Evolutionary conservation across 2,888 invertebrate species (phyloP), one percentile per base, ranked within the genome.

Genomic region (Xestia xanthographa): DNA sequence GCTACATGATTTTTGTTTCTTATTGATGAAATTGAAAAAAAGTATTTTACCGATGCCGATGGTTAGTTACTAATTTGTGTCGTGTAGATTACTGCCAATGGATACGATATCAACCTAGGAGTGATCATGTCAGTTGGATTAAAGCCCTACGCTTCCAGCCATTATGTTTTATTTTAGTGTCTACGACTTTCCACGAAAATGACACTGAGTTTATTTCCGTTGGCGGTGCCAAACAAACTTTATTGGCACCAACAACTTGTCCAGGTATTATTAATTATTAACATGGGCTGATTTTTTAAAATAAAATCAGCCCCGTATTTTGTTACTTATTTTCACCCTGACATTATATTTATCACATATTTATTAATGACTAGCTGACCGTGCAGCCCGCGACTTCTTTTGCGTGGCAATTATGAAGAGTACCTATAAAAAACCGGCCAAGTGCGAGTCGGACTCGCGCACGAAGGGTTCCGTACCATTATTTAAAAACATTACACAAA

Each of bases 111-210:
- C n/a, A 45, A 29, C 65, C n/a, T 56, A 8, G 22, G 60, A 65
- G 20, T 9, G 26, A 73, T 73, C n/a, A 58, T 81, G 63, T 74
- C 53, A 41, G 60, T 53, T n/a, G 66, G 43, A 75, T 75, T 45
- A 68, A 60, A 53, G 45, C n/a, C 29, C 20, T 53, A 17, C 8
- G 45, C 43, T 58, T 67, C 58, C 17, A 74, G 29, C 38, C 43
- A 65, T 65, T 79, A n/a, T 56, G n/a, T 75, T 77, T 77, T 63
- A 66, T 83, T 71, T 73, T 71, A 62, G n/a, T 50, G 63, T 17
- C 41, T 29, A 74, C 38, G 5, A 65, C 48, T 41, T 56, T 14
- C 48, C 4, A 60, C 58, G 60, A 43, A 41, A 74, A 65, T 38
- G 14, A 75, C 65, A 48, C 6, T 12, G n/a, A 81, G 20, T 73